Evolutionary conservation across 2,888 invertebrate species (phyloP).

Genomic region (Drosophila putrida): DNA sequence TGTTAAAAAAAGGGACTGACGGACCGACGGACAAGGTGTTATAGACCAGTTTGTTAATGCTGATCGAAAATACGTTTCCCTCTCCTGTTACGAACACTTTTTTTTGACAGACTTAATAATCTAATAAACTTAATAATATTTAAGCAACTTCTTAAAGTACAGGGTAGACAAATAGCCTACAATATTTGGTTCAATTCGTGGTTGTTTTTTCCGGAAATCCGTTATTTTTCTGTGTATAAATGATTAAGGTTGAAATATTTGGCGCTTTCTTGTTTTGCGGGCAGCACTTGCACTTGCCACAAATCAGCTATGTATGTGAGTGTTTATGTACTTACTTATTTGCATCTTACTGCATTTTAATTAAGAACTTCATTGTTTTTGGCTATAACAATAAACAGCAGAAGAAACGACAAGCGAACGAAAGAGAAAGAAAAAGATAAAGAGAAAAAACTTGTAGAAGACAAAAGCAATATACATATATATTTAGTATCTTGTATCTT

Average conservation of each 20-base stretch:
- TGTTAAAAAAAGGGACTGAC: too few relatives aligned
- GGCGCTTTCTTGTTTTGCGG: constrained; percentile 8
- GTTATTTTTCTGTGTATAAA: constrained; percentile 29
- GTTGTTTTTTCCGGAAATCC: too few relatives aligned
- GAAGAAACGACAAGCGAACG: not conserved
- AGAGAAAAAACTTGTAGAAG: not conserved
- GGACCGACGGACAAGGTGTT: too few relatives aligned
- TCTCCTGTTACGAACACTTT: too few relatives aligned
- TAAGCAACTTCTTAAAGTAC: too few relatives aligned
- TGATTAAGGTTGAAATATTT: constrained; percentile 43
- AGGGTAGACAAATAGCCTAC: too few relatives aligned
- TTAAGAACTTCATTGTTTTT: constrained; percentile 66
- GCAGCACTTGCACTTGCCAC: constrained; percentile 12
- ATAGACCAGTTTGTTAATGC: too few relatives aligned
- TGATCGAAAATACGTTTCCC: too few relatives aligned
- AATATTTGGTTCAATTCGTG: too few relatives aligned
- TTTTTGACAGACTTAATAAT: too few relatives aligned
- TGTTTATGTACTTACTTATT: constrained; percentile 33
- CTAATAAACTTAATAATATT: too few relatives aligned
- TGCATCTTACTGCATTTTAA: constrained; percentile 67
- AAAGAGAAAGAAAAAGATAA: not conserved
- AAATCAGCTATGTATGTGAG: not conserved
- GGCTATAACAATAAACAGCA: constrained; percentile 38
- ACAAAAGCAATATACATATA: not conserved
- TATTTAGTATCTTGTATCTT: too few relatives aligned